Conservation (phyloP, 1,140 invertebrate species). For the Drosophila arizonae region DNA sequence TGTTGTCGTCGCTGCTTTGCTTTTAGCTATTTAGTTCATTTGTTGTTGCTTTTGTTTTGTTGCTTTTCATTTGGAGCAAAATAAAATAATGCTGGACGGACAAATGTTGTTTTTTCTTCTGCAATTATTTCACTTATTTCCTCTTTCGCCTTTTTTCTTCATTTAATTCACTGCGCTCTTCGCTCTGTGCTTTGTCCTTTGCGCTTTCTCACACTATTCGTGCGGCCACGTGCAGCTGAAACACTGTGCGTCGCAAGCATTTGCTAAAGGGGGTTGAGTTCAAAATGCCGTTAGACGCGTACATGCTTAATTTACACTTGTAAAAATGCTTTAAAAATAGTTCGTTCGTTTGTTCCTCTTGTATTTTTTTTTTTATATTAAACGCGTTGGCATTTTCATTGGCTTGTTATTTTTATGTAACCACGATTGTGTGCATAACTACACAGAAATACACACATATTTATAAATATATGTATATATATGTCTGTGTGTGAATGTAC, state of each 20-base stretch:
- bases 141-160: conserved; percentile 14
- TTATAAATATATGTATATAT: background rate
- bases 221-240: conserved; percentile 63
- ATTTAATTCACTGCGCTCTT: conserved; percentile 31
- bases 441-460: background rate
- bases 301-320: conserved; percentile 44
- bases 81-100: conserved; percentile 61
- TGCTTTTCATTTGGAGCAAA: conserved; percentile 33
- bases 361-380: conserved; percentile 1
- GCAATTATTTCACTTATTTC: conserved; percentile 13
- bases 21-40: conserved; percentile 57
- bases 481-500: background rate
- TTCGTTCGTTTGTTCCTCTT: background rate
- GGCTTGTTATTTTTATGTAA: conserved; percentile 61
- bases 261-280: conserved; percentile 20
- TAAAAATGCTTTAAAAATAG: conserved; percentile 43
- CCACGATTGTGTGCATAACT: conserved; percentile 41
- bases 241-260: conserved; percentile 28
- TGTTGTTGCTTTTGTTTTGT: conserved; percentile 48
- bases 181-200: conserved; percentile 34
- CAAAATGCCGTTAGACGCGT: conserved; percentile 63
- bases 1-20: conserved; percentile 29
- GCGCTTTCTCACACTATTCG: conserved; percentile 48
- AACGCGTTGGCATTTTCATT: conserved; percentile 17
- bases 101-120: conserved; percentile 55